phyloP scores from a whole-genome alignment of 2,888 invertebrate genomes.

The Athalia cordata region DNA sequence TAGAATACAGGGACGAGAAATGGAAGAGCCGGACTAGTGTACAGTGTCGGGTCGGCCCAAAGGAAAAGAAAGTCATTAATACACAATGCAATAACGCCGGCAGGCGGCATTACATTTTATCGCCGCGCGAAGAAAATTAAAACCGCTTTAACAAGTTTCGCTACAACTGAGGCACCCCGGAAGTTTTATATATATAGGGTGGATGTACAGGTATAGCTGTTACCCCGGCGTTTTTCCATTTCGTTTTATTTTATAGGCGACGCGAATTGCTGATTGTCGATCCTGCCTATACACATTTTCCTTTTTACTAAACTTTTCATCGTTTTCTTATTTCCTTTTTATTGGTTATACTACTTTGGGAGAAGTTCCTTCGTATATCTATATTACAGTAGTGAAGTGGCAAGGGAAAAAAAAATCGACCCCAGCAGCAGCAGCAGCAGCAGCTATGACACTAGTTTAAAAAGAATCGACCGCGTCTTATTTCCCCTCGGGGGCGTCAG shows the following conservation, averaged over 20 bases:
- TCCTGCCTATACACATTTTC: conserved; percentile 31
- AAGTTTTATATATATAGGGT: conserved; percentile 18
- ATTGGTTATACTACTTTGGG: conserved; percentile 31
- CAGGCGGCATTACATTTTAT: conserved; percentile 35
- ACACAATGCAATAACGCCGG: conserved; percentile 34
- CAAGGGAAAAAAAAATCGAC: background rate
- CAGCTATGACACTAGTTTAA: conserved; percentile 29
- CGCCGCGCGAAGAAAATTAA: conserved; percentile 34
- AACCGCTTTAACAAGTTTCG: conserved; percentile 44
- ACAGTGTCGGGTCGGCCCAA: background rate
- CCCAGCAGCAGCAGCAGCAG: background rate
- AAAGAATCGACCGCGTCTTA: conserved; percentile 19
- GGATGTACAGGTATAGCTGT: no score
- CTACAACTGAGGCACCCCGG: conserved; percentile 30
- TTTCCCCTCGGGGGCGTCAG: conserved; percentile 4
- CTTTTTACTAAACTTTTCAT: conserved; percentile 26
- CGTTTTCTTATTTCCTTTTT: conserved; percentile 36
- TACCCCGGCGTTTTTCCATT: conserved; percentile 2
- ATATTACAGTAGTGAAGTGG: background rate
- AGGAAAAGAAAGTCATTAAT: conserved; percentile 32
- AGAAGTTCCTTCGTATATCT: conserved; percentile 10
- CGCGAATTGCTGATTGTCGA: conserved; percentile 39
- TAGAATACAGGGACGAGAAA: background rate
- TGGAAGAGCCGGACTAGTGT: background rate
- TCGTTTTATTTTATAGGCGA: conserved; percentile 34